Conservation (phyloP, 2,888 invertebrate species). For the Ecliptopera silaceata region DNA sequence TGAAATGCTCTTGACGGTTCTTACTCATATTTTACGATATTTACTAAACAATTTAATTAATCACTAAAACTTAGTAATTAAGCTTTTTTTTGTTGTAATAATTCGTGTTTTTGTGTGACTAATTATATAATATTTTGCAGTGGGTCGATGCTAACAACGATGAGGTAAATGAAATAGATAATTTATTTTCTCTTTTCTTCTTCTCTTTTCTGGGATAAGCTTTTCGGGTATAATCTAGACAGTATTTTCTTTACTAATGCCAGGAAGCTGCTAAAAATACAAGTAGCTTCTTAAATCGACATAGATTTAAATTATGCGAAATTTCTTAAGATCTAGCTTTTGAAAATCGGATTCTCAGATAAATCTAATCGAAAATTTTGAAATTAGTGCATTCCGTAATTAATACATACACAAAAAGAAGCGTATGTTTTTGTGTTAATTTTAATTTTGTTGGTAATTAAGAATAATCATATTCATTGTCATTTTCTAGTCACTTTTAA, state of each 20-base stretch:
- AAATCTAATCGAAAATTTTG: too few species aligned
- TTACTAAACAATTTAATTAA: slow-evolving; percentile 8
- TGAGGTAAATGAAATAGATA: slow-evolving; percentile 75
- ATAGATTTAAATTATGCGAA: too few species aligned
- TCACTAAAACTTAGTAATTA: slow-evolving; percentile 6
- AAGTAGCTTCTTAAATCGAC: too few species aligned
- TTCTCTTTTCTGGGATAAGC: slow-evolving; percentile 25
- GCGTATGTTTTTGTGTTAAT: too few species aligned
- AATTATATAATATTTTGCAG: slow-evolving; percentile 82
- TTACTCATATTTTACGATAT: too few species aligned
- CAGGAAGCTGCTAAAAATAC: too few species aligned
- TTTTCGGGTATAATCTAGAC: too few species aligned
- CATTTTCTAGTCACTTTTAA: neutral
- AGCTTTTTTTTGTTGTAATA: slow-evolving; percentile 27
- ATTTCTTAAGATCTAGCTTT: too few species aligned
- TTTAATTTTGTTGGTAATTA: neutral
- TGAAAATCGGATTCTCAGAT: too few species aligned
- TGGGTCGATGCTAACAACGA: slow-evolving; percentile 87
- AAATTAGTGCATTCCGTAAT: too few species aligned
- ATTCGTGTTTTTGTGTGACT: slow-evolving; percentile 60
- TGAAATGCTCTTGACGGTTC: slow-evolving; percentile 74
- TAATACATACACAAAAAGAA: too few species aligned
- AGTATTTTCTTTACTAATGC: too few species aligned
- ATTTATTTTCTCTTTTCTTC: slow-evolving; percentile 33
- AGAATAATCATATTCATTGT: neutral